Base-by-base conservation (phyloP, 1,140 invertebrate species). In the Microplitis mediator region DNA sequence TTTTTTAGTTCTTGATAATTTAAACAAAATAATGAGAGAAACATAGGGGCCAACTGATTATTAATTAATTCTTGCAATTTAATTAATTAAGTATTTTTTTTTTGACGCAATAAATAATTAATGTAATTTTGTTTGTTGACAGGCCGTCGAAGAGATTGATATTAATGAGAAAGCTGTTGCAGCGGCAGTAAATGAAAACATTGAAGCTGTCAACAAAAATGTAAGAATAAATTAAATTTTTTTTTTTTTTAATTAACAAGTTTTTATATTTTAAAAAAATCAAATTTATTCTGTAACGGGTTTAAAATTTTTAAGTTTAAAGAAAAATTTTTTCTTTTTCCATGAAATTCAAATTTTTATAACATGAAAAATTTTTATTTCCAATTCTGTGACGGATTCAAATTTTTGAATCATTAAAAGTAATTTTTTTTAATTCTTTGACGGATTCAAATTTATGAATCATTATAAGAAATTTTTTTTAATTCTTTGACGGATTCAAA, bases 141-240 rank as follows among this genome's bases (percentile, higher is more conserved):
- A 87, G 85, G 85, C 82, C 36, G 80, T 87, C 52, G 82, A 85
- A 73, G 83, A 86, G 76, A 85, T 85, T 35, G 84, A 86, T 68
- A 86, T 86, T 64, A 85, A 75, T 68, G 85, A 86, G 63, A 87
- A 87, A 72, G 86, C 83, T 50, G 80, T 87, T 35, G 85, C 86
- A 74, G 85, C 84, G 69, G 85, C 85, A 74, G 82, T 86, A 51
- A 81, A 84, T 56, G 83, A 83, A 75, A 78, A 80, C 71, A 85
- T 86, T 71, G 86, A 86, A 72, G 83, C 78, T 74, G 73, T 77
- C 73, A 84, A 82, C 77, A 80, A 81, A 69, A 87, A 85, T 76
- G 86, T 86, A 76, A 86, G 83, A 23, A 23, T 23, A 1, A 23
- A 23, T 23, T 23, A 23, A 23, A 23, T 1, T 84, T 23, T 54